phyloP scores from a whole-genome alignment of 2,797 vertebrate genomes.

The Lagocephalus sceleratus region DNA sequence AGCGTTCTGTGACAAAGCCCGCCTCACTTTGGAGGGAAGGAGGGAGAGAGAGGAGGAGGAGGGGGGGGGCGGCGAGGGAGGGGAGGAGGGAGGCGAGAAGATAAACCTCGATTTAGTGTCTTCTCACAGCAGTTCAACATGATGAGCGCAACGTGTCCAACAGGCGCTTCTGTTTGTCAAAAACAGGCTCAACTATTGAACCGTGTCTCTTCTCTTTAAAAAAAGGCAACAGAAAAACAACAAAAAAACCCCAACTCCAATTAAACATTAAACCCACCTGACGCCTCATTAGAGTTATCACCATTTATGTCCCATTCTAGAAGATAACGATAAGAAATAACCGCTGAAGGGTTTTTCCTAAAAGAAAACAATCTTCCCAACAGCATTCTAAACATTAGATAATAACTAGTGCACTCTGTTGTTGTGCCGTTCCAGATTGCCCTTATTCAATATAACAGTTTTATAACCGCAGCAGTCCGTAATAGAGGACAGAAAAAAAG shows the following conservation, averaged over 20 bases:
- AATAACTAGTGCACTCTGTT: slow-evolving; percentile 6
- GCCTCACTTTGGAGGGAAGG: slow-evolving; percentile 60
- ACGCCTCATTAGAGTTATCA: too few relatives aligned
- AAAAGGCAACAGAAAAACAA: too few relatives aligned
- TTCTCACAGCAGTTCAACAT: slow-evolving; percentile 58
- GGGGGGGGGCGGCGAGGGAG: slow-evolving; percentile 7
- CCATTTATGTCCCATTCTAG: neutral
- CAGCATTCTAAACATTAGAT: neutral
- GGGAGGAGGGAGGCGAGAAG: slow-evolving; percentile 15
- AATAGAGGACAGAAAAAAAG: neutral
- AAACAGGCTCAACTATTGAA: slow-evolving; percentile 42
- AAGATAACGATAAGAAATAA: neutral
- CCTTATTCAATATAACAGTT: slow-evolving; percentile 2
- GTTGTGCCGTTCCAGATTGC: neutral
- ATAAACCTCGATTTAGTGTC: slow-evolving; percentile 41
- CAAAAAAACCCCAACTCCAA: too few relatives aligned
- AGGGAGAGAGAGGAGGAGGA: slow-evolving; percentile 20
- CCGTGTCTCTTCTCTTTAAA: neutral
- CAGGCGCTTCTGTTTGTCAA: slow-evolving; percentile 47
- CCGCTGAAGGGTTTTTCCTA: neutral
- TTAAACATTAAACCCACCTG: too few relatives aligned
- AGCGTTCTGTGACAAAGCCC: slow-evolving; percentile 69
- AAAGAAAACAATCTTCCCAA: neutral
- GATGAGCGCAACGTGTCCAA: slow-evolving; percentile 45
- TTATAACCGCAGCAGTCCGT: slow-evolving; percentile 23